Evolutionary conservation across 1,140 invertebrate species (phyloP), one percentile per base, ranked within the genome.

Genomic region (Leptinotarsa texana): DNA sequence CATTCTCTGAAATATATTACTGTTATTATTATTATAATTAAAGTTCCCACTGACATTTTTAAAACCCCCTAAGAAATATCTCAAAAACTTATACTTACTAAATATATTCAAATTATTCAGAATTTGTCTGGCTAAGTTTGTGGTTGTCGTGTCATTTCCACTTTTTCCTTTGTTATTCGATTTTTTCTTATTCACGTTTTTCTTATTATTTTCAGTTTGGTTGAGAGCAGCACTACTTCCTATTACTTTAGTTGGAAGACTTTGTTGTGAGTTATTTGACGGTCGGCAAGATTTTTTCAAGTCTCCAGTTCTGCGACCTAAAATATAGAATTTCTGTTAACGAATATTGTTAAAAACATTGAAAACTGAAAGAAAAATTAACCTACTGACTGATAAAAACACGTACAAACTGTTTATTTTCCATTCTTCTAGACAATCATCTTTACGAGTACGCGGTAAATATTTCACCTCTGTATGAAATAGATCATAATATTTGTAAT

Each of bases 31-130:
- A 5, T 27, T 5, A 27, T 27, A 27, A 33, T 33, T 8, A 6
- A 42, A 42, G 33, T 42, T 42, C 33, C 8, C 6, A 8, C 1
- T 8, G 33, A 33, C 8, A 33, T 27, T 33, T 33, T 33, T 33
- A 0, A 33, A 33, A 33, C 6, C 1, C 24, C 6, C 1, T 8
- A 6, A 33, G 5, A 8, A 33, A 33, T 33, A 33, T 8, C 27
- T n/a, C 51, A 18, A 62, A 68, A 65, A 67, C 73, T 75, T 69
- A 67, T 62, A 86, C 86, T 88, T 86, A 88, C 92, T 89, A 84
- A 94, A 94, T 83, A 94, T 94, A 84, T 94, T 94, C 21, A 94
- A 87, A 82, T 94, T 94, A 81, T 91, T 92, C 74, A 94, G 84
- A 81, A 94, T 93, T 77, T 93, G 91, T 68, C 92, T 86, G 13